Evolutionary conservation across 2,888 invertebrate species (phyloP).

Genomic region (Minunthozetes semirufus): DNA sequence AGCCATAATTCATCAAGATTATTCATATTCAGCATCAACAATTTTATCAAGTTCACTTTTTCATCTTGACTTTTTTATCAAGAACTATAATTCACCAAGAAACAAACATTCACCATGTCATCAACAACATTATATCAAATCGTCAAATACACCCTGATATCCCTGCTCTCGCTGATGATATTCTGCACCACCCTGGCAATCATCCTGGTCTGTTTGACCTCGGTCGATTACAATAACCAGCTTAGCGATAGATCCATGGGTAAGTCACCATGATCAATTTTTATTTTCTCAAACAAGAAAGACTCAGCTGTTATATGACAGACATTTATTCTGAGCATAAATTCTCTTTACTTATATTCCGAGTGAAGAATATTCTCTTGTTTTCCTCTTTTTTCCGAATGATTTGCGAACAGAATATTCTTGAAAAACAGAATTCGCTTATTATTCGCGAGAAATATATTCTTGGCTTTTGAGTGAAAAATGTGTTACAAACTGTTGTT

Average conservation of each 20-base stretch:
- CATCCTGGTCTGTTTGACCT: slow-evolving; percentile 32
- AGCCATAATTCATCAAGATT: no score
- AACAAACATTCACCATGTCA: neutral
- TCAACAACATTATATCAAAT: slow-evolving; percentile 8
- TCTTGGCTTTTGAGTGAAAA: no score
- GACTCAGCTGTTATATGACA: neutral
- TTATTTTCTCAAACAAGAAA: neutral
- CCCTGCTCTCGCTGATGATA: slow-evolving; percentile 31
- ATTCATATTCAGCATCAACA: no score
- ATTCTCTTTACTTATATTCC: no score
- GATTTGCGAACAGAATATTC: no score
- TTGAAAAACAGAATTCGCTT: no score
- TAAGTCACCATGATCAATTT: neutral
- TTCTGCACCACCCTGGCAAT: slow-evolving; percentile 31
- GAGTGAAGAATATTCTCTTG: no score
- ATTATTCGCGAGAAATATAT: no score
- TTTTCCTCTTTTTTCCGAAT: no score
- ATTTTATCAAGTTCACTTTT: no score
- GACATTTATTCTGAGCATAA: neutral
- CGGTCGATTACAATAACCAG: slow-evolving; percentile 17
- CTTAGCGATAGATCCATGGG: slow-evolving; percentile 24
- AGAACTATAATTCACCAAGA: neutral
- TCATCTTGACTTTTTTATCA: no score
- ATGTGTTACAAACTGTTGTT: no score
- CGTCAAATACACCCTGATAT: slow-evolving; percentile 22